These are phyloP conservation scores for Mesorhabditis spiculigera DNA, from an alignment of 2,888 invertebrate species.

Conservation along the genomic window DNA sequence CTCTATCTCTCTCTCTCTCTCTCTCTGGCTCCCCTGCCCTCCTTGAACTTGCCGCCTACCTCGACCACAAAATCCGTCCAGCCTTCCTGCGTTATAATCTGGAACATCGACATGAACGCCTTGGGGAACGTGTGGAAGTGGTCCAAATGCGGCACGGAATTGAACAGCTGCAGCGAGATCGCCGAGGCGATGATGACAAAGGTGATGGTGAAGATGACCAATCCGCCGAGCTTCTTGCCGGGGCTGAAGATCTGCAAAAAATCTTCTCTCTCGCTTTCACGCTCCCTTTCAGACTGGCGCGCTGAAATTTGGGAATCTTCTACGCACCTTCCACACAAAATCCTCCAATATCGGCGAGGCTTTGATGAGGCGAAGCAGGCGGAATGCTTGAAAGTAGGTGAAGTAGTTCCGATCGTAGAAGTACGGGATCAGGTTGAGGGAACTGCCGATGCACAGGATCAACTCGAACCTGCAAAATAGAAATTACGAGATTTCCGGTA, in stretches of 20 bases:
- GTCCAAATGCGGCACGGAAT: slow-evolving; percentile 85
- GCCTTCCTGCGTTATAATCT: slow-evolving; percentile 99
- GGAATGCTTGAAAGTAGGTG: slow-evolving; percentile 71
- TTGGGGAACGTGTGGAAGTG: slow-evolving; percentile 97
- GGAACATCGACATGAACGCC: slow-evolving; percentile 99
- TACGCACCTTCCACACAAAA: slow-evolving; percentile 73
- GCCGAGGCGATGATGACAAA: slow-evolving; percentile 95
- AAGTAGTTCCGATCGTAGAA: slow-evolving; percentile 83
- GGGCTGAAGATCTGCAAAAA: slow-evolving; percentile 71
- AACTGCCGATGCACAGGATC: slow-evolving; percentile 82
- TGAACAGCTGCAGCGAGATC: slow-evolving; percentile 97
- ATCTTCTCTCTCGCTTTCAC: no score
- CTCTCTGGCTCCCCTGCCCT: no score
- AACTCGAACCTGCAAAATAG: slow-evolving; percentile 74
- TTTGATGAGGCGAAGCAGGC: slow-evolving; percentile 90
- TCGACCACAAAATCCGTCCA: slow-evolving; percentile 99
- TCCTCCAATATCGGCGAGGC: slow-evolving; percentile 97
- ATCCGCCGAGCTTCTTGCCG: slow-evolving; percentile 93
- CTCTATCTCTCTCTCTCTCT: no score
- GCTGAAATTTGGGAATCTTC: no score
- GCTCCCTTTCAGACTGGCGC: no score
- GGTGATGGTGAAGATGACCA: slow-evolving; percentile 98
- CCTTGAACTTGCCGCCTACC: slow-evolving; percentile 70
- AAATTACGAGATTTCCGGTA: neutral
- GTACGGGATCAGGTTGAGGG: slow-evolving; percentile 84